Conservation (phyloP, 2,113 vertebrate species). For the Haliaeetus leucogaster region DNA sequence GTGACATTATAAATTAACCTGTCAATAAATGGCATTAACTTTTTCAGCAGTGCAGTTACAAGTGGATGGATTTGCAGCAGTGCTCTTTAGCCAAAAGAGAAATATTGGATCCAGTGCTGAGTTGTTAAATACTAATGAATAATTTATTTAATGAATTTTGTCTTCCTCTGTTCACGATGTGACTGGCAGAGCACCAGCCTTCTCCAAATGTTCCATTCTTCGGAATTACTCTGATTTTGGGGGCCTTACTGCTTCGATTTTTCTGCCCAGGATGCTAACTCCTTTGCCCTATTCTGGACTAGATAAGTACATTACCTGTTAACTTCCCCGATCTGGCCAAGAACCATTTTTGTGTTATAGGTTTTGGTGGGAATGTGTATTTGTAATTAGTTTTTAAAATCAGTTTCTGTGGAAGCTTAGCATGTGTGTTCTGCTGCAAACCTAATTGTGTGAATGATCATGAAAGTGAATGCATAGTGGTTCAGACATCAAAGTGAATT, state of each 20-base stretch:
- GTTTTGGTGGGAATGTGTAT: neutral
- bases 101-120: neutral
- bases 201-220: neutral
- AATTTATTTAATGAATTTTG: constrained; percentile 35
- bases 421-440: neutral
- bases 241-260: neutral
- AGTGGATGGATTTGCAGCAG: neutral
- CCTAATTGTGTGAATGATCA: neutral
- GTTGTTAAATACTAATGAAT: constrained; percentile 35
- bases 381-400: neutral
- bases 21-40: constrained; percentile 17
- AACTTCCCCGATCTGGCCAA: neutral
- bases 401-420: neutral
- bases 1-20: constrained; percentile 37
- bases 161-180: neutral
- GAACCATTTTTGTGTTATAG: neutral
- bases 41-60: constrained; percentile 12
- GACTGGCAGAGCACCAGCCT: neutral
- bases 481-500: neutral
- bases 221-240: neutral
- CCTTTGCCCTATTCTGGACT: neutral
- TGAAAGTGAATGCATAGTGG: neutral
- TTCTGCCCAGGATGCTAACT: neutral
- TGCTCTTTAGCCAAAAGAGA: neutral
- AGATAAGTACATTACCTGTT: neutral